Base-by-base conservation (phyloP, 2,113 vertebrate species). In the Tautogolabrus adspersus region DNA sequence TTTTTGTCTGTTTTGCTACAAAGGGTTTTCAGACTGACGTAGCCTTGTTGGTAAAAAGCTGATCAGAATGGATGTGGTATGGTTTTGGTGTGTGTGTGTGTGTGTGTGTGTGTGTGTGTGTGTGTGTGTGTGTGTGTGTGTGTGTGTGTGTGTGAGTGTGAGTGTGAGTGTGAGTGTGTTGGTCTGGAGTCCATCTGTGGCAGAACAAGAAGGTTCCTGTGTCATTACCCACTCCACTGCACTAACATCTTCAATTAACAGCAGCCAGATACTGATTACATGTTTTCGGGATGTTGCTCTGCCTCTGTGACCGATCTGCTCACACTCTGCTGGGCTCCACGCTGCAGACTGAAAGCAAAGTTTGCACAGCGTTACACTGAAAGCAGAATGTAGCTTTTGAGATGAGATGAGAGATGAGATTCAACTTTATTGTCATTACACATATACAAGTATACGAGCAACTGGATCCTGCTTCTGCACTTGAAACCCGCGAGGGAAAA, bases 161-260 rank as follows among this genome's bases (percentile, higher is more conserved):
- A 56, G 30, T 55, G 38, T n/a, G 30, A 37, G 47, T 66, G 61
- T 52, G n/a, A 40, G 55, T 64, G 26, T 64, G 60, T 21, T 47
- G 26, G 56, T 86, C 87, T 74, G 3, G 46, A 66, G 85, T 90
- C 81, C 89, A 91, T 93, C 91, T 92, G 89, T 70, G 69, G 70
- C 75, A 87, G 77, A 90, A 87, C 85, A 92, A 90, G 88, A 82
- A 84, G 82, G 86, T 89, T 92, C 86, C 84, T 81, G 82, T 93
- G 90, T 92, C 89, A 93, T 94, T 93, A 86, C 84, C 91, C 91
- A 93, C 93, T 92, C 85, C 72, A 66, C 63, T 92, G 93, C 89
- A 79, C 92, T 91, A 93, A 94, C 93, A 93, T 94, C 91, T 89
- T 83, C 88, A 93, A 94, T 94, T 92, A 94, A 89, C 91, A 88